Conservation (phyloP, 2,113 vertebrate species). For the Recurvirostra avosetta region DNA sequence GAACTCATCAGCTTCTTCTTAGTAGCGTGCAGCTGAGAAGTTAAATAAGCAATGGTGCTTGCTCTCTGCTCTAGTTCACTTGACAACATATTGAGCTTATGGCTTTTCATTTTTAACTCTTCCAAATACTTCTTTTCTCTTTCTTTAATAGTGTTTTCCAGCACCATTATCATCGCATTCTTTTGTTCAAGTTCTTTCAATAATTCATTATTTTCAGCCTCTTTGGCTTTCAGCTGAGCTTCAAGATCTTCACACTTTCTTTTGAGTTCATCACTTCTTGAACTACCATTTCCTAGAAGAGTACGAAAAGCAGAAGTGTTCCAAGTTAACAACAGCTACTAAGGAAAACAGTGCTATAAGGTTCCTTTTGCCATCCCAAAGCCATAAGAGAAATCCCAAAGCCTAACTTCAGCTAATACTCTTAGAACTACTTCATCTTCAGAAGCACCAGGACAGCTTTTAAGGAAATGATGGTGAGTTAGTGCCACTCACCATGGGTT, state of each 20-base stretch:
- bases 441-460: not conserved
- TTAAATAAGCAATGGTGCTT: conserved; percentile 93
- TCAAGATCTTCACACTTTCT: conserved; percentile 90
- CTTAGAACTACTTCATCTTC: not conserved
- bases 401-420: not conserved
- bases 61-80: conserved; percentile 95
- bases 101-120: conserved; percentile 96
- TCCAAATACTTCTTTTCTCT: conserved; percentile 95
- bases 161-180: conserved; percentile 88
- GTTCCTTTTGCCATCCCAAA: not conserved
- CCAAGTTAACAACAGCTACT: not conserved
- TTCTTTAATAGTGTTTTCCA: conserved; percentile 93
- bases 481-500: not conserved
- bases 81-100: conserved; percentile 88
- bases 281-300: conserved; percentile 66
- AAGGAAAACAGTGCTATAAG: not conserved
- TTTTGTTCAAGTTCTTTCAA: conserved; percentile 91
- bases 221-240: conserved; percentile 87
- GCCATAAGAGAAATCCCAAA: not conserved
- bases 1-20: conserved; percentile 85
- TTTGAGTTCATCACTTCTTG: conserved; percentile 83
- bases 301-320: not conserved
- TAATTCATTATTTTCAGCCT: conserved; percentile 87
- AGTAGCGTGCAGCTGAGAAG: conserved; percentile 91
- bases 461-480: not conserved